Evolutionary conservation across 2,797 vertebrate species (phyloP), one percentile per base, ranked within the genome.

Genomic region (Taenioides sp.): DNA sequence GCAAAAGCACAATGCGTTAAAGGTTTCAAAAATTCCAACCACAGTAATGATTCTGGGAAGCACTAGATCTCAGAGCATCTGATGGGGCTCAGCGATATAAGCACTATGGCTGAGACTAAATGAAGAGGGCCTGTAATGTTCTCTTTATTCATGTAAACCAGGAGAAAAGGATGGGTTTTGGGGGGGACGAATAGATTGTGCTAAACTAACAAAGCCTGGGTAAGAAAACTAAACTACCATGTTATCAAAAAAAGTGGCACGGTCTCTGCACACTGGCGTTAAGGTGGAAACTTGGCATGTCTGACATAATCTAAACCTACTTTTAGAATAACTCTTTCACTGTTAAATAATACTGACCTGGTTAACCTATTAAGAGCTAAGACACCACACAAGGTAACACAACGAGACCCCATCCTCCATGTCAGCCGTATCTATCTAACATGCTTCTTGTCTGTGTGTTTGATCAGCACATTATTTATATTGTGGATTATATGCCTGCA

Each of bases 281-380:
- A 47, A 58, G 7, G 66, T 68, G 75, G 79, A 87, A 83, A 88
- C 74, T 78, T 81, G 82, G 65, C 80, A 82, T 59, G 67, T 59
- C 61, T 72, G 40, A 25, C 80, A 81, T 67, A 76, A 74, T 75
- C 71, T 72, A 75, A 69, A 84, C 65, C 73, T 67, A 65, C 37
- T 58, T 77, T 70, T 74, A 72, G 52, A 77, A 81, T 69, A 80
- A 70, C 69, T 37, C 66, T 28, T 72, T 52, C 70, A 34, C 69
- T 70, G 69, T 58, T 50, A 85, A 78, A 78, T 68, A 40, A 77
- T 75, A 79, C 64, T 40, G 47, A 71, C 2, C 65, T 77, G 70
- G 49, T 31, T 52, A 68, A 66, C 31, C 60, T 70, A 70, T 78
- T 76, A 67, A 77, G 79, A 78, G 7, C 20, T 17, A 61, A 72